Conservation (phyloP, 2,113 vertebrate species). For the Rhabdornis inornatus region DNA sequence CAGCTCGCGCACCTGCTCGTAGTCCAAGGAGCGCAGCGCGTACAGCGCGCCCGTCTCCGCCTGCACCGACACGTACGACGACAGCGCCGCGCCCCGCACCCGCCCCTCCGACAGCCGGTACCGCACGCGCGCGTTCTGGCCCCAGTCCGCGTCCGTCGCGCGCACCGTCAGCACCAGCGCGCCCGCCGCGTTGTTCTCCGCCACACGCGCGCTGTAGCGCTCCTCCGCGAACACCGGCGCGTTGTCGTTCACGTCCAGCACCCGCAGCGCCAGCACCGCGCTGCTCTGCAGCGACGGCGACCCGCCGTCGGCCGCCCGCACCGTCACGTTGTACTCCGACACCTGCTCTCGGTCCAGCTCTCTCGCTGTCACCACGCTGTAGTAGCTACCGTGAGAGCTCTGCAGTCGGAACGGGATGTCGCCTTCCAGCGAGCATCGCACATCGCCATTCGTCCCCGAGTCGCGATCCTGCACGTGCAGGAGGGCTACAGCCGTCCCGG, state of each 20-base stretch:
- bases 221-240: constrained; percentile 30
- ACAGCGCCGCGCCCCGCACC: not conserved
- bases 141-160: not conserved
- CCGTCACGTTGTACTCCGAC: constrained; percentile 24
- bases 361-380: no score
- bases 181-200: not conserved
- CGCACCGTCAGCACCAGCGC: not conserved
- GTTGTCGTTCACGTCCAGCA: constrained; percentile 52
- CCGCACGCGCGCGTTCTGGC: constrained; percentile 31
- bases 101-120: not conserved
- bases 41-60: constrained; percentile 66
- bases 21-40: constrained; percentile 27
- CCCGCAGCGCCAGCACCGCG: not conserved
- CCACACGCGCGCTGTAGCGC: not conserved
- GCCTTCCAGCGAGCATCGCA: no score
- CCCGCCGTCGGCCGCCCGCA: not conserved
- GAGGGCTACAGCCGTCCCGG: no score
- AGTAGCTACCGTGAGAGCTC: no score
- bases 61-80: constrained; percentile 36
- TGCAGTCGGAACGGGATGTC: no score
- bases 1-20: not conserved
- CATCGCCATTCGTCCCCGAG: no score
- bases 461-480: no score
- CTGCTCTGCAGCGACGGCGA: not conserved
- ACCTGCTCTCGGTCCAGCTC: not conserved